Evolutionary conservation across 2,113 vertebrate genomes (phyloP).

Genomic region (Cynocephalus volans): DNA sequence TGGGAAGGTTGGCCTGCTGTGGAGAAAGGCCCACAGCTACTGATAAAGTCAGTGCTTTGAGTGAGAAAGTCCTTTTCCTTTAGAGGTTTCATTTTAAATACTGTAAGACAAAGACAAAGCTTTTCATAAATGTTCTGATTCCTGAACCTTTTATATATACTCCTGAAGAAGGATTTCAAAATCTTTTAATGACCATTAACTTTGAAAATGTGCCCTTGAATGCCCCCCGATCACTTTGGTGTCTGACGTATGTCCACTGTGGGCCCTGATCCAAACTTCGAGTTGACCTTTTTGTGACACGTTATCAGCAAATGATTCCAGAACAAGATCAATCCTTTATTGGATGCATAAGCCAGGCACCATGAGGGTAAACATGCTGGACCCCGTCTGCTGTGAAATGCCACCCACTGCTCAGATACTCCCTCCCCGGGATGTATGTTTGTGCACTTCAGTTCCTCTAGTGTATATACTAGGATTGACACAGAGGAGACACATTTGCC

Average conservation of each 20-base stretch:
- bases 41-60: not conserved
- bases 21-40: rapidly evolving
- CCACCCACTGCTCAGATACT: not conserved
- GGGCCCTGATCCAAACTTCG: not conserved
- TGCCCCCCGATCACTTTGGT: not conserved
- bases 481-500: rapidly evolving
- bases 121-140: not conserved
- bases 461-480: not conserved
- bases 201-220: not conserved
- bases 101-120: not conserved
- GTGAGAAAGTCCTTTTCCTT: not conserved
- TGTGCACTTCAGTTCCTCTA: not conserved
- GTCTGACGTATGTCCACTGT: not conserved
- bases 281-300: no score
- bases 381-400: not conserved
- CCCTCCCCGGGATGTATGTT: no score
- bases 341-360: not conserved
- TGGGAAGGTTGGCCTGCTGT: rapidly evolving
- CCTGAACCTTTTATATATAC: not conserved
- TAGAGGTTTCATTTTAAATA: not conserved
- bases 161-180: not conserved
- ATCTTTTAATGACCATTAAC: not conserved
- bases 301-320: no score
- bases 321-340: not conserved
- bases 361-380: not conserved